Conservation (phyloP, 1,140 invertebrate species). For the Danaus melanippus region DNA sequence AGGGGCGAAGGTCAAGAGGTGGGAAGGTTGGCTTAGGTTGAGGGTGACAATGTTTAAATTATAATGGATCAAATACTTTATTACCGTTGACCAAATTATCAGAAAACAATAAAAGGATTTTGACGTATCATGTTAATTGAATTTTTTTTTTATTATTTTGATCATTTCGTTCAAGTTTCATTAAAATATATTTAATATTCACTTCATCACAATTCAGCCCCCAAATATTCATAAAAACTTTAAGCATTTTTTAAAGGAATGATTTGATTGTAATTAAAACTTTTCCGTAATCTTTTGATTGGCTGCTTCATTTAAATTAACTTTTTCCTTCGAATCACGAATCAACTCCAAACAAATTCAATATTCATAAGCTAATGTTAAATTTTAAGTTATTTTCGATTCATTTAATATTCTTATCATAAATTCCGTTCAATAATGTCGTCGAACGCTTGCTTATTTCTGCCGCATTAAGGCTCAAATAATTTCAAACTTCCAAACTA, state of each 20-base stretch:
- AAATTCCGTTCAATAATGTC: constrained; percentile 23
- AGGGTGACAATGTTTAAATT: no score
- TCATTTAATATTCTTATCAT: constrained; percentile 21
- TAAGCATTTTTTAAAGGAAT: no score
- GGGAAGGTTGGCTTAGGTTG: no score
- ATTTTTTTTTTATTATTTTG: no score
- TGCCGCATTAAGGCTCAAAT: constrained; percentile 14
- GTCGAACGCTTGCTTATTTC: constrained; percentile 13
- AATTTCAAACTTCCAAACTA: constrained; percentile 15
- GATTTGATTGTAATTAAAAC: no score
- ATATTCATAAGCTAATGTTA: constrained; percentile 3
- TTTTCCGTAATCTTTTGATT: no score
- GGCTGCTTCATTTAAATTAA: neutral
- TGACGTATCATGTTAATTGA: no score
- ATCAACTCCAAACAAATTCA: neutral
- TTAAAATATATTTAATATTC: no score
- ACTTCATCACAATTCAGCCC: neutral
- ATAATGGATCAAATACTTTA: no score
- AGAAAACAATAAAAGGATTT: neutral
- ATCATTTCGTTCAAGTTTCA: no score
- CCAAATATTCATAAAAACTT: constrained; percentile 1
- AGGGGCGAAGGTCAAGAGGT: no score
- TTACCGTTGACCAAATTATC: neutral
- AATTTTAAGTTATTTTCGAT: constrained; percentile 12
- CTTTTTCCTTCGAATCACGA: neutral